Conservation (phyloP, 2,797 vertebrate species). For the Florisuga fusca region DNA sequence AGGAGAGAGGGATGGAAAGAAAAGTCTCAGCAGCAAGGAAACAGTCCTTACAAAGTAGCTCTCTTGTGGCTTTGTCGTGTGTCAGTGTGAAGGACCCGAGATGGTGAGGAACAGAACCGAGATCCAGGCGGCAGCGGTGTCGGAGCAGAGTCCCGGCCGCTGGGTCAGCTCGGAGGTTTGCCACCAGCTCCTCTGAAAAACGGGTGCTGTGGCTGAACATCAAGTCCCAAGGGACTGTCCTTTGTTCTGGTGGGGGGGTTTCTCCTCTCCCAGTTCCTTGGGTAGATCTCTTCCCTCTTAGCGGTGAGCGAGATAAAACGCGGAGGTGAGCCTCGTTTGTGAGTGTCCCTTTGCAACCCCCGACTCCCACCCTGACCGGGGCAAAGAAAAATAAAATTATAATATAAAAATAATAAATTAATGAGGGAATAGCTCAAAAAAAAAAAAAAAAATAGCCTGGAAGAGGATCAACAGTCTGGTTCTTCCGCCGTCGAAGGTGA, state of each 20-base stretch:
- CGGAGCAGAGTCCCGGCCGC: background rate
- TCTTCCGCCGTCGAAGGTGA: background rate
- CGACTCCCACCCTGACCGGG: background rate
- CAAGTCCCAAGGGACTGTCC: conserved; percentile 52
- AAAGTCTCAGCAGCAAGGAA: conserved; percentile 58
- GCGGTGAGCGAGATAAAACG: background rate
- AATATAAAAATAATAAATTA: background rate
- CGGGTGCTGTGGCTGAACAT: conserved; percentile 33
- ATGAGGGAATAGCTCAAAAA: conserved; percentile 11
- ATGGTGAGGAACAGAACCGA: background rate
- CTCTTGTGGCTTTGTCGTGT: conserved; percentile 14
- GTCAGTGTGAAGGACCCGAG: conserved; percentile 33
- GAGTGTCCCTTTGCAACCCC: background rate
- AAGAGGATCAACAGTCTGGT: background rate
- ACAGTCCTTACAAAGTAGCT: conserved; percentile 58
- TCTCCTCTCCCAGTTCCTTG: conserved; percentile 16
- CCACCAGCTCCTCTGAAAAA: background rate
- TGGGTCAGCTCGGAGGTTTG: background rate
- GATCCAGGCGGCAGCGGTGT: background rate
- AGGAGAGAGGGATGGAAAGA: conserved; percentile 36
- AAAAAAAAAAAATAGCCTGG: background rate
- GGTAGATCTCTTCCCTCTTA: conserved; percentile 12
- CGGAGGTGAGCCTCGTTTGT: background rate
- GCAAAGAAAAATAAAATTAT: too few species aligned
- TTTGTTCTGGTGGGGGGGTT: conserved; percentile 11